These are phyloP conservation scores for Drosophila diplacantha DNA, from an alignment of 2,888 invertebrate species.

Conservation along the genomic window DNA sequence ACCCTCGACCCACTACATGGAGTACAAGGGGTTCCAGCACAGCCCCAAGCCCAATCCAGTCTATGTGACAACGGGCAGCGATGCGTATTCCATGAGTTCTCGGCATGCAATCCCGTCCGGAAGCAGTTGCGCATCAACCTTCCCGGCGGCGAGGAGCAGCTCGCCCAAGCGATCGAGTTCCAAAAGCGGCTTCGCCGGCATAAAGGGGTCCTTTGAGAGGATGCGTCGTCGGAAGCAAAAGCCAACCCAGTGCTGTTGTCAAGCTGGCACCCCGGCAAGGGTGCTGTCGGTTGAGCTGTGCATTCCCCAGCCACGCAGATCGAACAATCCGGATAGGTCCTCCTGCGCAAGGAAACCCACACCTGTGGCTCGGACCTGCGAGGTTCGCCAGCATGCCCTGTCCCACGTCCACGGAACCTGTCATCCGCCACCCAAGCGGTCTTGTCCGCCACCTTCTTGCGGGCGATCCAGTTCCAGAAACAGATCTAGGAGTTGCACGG, in stretches of 20 bases:
- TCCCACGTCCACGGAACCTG: neutral
- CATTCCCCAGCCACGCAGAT: neutral
- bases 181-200: neutral
- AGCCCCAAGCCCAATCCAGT: neutral
- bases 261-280: too few species aligned
- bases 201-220: neutral
- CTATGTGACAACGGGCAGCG: neutral
- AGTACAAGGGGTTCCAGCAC: slow-evolving; percentile 19
- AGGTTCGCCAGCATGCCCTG: neutral
- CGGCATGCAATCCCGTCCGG: neutral
- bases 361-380: neutral
- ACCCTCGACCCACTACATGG: slow-evolving; percentile 28
- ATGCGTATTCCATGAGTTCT: neutral
- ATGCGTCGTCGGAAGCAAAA: neutral
- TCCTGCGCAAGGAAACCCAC: neutral
- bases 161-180: neutral
- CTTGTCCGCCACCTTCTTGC: neutral
- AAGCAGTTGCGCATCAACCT: neutral
- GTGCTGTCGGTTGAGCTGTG: neutral
- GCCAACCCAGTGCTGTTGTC: neutral
- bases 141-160: neutral
- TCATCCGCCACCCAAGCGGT: neutral
- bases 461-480: neutral
- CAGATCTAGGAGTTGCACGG: neutral
- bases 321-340: neutral